Conservation (phyloP, 2,797 vertebrate species). For the Microctenopoma stevenorrisi region DNA sequence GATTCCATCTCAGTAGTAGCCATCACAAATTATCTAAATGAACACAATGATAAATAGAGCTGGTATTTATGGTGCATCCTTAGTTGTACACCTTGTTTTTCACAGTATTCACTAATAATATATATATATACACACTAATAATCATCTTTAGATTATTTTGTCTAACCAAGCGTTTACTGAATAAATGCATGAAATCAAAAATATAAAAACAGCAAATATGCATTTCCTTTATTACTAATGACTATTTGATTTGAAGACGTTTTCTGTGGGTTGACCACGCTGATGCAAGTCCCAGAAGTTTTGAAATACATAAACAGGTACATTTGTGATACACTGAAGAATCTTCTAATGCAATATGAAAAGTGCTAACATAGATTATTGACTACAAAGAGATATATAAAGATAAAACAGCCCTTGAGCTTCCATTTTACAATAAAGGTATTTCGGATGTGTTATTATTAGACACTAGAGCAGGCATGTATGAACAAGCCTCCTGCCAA, state of each 20-base stretch:
- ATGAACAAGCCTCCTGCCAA: slow-evolving; percentile 16
- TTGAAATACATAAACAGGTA: not conserved
- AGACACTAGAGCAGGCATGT: not conserved
- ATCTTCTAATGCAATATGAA: not conserved
- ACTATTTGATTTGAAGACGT: too few species aligned
- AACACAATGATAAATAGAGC: not conserved
- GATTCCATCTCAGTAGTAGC: slow-evolving; percentile 91
- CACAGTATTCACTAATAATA: too few species aligned
- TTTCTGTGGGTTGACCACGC: not conserved
- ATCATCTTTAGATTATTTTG: too few species aligned
- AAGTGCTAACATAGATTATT: not conserved
- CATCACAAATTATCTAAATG: slow-evolving; percentile 82
- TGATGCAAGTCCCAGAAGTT: not conserved
- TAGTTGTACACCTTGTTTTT: too few species aligned
- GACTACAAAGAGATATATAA: not conserved
- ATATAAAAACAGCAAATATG: too few species aligned
- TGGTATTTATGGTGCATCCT: not conserved
- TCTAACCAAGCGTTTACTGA: too few species aligned
- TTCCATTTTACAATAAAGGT: too few species aligned
- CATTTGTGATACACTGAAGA: not conserved
- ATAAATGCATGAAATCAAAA: too few species aligned
- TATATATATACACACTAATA: too few species aligned
- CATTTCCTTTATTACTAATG: too few species aligned
- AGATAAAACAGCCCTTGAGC: too few species aligned
- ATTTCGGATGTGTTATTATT: not conserved